Percentiles rank a stretch among this genome's conserved stretches.
These are phyloP conservation scores for Lemur catta DNA, from an alignment of 2,797 vertebrate genomes.

Conservation along the genomic window DNA sequence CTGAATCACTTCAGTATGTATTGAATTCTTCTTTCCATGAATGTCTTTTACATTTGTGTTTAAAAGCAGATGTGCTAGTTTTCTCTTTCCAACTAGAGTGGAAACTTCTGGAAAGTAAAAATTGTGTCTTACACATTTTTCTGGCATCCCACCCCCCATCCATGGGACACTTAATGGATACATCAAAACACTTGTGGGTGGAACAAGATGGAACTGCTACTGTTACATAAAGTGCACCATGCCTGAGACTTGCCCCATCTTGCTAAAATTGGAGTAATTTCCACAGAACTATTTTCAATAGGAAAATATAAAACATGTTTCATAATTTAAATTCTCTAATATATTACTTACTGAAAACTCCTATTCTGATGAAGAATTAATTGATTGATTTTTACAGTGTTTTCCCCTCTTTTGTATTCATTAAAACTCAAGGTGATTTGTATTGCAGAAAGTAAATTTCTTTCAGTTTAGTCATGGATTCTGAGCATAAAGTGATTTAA, in stretches of 20 bases:
- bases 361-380: background rate
- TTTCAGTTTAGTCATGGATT: background rate
- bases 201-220: background rate
- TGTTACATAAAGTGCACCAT: background rate
- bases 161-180: background rate
- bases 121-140: background rate
- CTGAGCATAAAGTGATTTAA: constrained; percentile 24
- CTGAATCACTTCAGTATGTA: background rate
- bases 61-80: background rate
- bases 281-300: background rate
- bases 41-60: background rate
- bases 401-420: background rate
- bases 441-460: constrained; percentile 29
- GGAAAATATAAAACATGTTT: constrained; percentile 19
- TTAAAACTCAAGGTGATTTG: constrained; percentile 17
- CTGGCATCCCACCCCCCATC: background rate
- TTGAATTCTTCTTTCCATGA: background rate
- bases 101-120: background rate
- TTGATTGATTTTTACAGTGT: background rate
- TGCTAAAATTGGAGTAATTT: background rate
- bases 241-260: background rate
- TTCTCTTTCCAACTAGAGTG: background rate
- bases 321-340: background rate
- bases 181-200: background rate
- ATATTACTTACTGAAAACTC: background rate